A percentile compares a stretch with the other conserved stretches of the same genome.
These are phyloP conservation scores for Eptatretus atami DNA, from an alignment of 2,797 vertebrate species.

Conservation along the genomic window DNA sequence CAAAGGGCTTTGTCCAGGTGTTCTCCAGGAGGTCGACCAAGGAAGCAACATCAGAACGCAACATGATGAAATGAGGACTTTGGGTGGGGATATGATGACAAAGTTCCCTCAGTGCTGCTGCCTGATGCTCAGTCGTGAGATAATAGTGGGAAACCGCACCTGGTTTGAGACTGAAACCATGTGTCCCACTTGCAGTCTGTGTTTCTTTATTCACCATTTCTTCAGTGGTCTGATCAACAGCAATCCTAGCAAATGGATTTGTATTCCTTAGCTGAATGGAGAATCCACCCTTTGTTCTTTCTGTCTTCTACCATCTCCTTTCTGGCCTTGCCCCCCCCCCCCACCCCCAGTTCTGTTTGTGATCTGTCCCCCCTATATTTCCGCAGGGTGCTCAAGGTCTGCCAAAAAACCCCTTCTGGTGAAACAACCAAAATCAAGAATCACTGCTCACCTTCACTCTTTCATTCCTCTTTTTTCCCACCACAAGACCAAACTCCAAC, in stretches of 20 bases:
- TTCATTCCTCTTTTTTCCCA: no score
- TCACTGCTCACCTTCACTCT: no score
- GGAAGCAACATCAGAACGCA: not conserved
- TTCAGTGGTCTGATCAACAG: not conserved
- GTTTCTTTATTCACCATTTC: not conserved
- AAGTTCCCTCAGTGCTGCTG: constrained; percentile 2
- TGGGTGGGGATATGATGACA: not conserved
- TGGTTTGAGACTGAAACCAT: not conserved
- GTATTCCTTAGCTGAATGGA: not conserved
- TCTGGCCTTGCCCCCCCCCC: no score
- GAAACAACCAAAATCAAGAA: no score
- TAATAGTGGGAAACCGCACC: not conserved
- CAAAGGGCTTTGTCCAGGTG: not conserved
- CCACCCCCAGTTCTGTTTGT: no score
- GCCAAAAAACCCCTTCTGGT: no score
- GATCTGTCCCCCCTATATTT: no score
- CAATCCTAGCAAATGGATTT: not conserved
- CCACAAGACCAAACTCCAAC: no score
- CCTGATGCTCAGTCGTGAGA: not conserved
- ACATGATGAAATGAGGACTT: not conserved
- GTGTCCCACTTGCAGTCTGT: not conserved
- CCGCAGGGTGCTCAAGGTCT: no score
- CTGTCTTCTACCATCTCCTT: no score
- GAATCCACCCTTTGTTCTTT: not conserved
- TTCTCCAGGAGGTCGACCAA: not conserved